These are phyloP conservation scores for Chaenocephalus aceratus DNA, from an alignment of 2,113 vertebrate genomes.

Conservation along the genomic window DNA sequence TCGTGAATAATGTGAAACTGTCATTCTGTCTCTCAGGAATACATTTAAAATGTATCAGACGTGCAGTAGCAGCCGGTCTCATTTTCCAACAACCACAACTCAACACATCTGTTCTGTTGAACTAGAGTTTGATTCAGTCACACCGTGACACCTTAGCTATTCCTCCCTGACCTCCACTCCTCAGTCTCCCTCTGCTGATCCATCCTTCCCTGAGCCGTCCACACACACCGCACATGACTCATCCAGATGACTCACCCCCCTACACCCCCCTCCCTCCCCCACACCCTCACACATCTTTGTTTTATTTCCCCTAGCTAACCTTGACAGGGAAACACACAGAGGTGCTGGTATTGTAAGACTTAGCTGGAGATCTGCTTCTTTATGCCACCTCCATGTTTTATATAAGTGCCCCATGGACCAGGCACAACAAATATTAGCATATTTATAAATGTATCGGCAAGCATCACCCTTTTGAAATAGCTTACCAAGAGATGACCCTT, in stretches of 20 bases:
- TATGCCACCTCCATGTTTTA: slow-evolving; percentile 49
- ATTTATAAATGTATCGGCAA: slow-evolving; percentile 25
- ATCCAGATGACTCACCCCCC: slow-evolving; percentile 82
- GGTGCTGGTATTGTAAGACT: slow-evolving; percentile 62
- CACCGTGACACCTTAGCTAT: slow-evolving; percentile 42
- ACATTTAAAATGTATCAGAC: slow-evolving; percentile 28
- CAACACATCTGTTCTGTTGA: slow-evolving; percentile 35
- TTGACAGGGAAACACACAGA: slow-evolving; percentile 77
- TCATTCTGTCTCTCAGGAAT: slow-evolving; percentile 46
- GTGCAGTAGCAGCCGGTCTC: slow-evolving; percentile 26
- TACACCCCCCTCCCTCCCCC: slow-evolving; percentile 46
- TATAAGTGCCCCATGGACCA: slow-evolving; percentile 46
- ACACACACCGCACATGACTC: slow-evolving; percentile 83
- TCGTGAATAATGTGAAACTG: slow-evolving; percentile 30
- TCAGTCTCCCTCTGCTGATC: slow-evolving; percentile 54
- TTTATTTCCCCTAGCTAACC: slow-evolving; percentile 82
- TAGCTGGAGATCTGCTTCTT: slow-evolving; percentile 48
- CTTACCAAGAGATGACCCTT: slow-evolving; percentile 9
- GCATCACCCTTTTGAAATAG: slow-evolving; percentile 41
- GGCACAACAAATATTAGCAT: slow-evolving; percentile 25
- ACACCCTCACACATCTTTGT: slow-evolving; percentile 77
- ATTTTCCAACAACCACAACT: background rate
- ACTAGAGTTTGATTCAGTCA: background rate
- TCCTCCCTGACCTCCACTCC: slow-evolving; percentile 58
- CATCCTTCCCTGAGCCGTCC: slow-evolving; percentile 76